Evolutionary conservation across 2,888 invertebrate species (phyloP).

Genomic region (Embidobia sp.): DNA sequence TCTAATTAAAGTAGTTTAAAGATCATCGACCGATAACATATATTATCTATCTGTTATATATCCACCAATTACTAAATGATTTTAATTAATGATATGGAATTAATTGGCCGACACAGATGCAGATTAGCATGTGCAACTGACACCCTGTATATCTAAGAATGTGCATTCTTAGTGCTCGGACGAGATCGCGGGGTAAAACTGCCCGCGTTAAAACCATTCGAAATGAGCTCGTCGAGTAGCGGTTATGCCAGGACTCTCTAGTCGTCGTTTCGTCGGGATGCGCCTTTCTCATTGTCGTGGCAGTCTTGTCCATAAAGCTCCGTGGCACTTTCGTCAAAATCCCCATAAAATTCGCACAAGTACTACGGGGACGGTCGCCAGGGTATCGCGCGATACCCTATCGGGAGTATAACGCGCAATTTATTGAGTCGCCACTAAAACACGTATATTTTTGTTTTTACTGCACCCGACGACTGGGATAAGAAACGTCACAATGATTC

Average conservation of each 20-base stretch:
- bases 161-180: conserved; percentile 70
- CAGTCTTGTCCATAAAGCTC: conserved; percentile 68
- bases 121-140: conserved; percentile 38
- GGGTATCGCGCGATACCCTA: conserved; percentile 58
- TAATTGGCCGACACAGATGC: background rate
- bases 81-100: too few relatives aligned
- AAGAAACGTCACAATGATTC: conserved; percentile 62
- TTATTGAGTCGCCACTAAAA: conserved; percentile 69
- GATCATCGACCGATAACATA: too few relatives aligned
- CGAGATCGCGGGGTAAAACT: conserved; percentile 68
- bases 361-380: conserved; percentile 62
- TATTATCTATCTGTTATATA: too few relatives aligned
- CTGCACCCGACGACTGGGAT: conserved; percentile 56
- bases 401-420: conserved; percentile 72
- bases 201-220: conserved; percentile 68
- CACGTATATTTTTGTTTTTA: conserved; percentile 65
- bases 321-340: conserved; percentile 71
- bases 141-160: conserved; percentile 56
- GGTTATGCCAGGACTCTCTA: conserved; percentile 33
- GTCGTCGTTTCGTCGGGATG: conserved; percentile 57
- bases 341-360: conserved; percentile 70
- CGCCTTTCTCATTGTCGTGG: conserved; percentile 58
- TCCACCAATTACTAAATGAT: too few relatives aligned
- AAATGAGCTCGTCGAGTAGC: conserved; percentile 68
- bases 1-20: too few relatives aligned